Evolutionary conservation across 1,140 invertebrate genomes (phyloP).

Genomic region (Zaprionus nigranus): DNA sequence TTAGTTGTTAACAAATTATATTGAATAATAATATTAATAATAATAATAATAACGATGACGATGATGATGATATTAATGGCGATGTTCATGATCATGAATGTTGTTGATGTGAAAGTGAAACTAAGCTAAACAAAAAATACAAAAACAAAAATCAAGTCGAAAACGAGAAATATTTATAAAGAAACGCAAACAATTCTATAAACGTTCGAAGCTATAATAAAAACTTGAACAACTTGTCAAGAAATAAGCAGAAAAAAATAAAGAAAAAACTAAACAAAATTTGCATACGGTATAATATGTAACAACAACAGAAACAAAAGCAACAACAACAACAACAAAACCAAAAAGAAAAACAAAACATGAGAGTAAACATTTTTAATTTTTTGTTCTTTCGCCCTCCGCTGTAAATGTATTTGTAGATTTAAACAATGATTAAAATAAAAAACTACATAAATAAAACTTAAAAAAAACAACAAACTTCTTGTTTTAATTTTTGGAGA

Average conservation of each 20-base stretch:
- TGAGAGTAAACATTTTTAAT: constrained; percentile 81
- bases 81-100: constrained; percentile 54
- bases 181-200: constrained; percentile 69
- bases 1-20: constrained; percentile 84
- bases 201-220: constrained; percentile 66
- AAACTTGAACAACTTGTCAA: constrained; percentile 45
- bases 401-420: constrained; percentile 85
- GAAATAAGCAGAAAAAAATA: constrained; percentile 54
- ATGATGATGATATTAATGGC: constrained; percentile 65
- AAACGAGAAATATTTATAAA: constrained; percentile 75
- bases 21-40: constrained; percentile 71
- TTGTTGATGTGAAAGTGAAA: constrained; percentile 71
- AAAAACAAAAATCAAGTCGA: constrained; percentile 36
- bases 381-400: constrained; percentile 84
- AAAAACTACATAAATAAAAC: constrained; percentile 84
- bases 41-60: constrained; percentile 63
- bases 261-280: constrained; percentile 42
- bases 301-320: constrained; percentile 71
- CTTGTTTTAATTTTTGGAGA: neutral
- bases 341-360: constrained; percentile 67
- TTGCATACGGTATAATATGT: constrained; percentile 75
- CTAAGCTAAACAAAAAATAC: constrained; percentile 62
- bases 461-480: constrained; percentile 63
- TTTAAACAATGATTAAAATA: constrained; percentile 84
- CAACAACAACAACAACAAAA: constrained; percentile 70